These are phyloP conservation scores for Procavia capensis DNA, from an alignment of 2,113 vertebrate genomes.

Conservation along the genomic window DNA sequence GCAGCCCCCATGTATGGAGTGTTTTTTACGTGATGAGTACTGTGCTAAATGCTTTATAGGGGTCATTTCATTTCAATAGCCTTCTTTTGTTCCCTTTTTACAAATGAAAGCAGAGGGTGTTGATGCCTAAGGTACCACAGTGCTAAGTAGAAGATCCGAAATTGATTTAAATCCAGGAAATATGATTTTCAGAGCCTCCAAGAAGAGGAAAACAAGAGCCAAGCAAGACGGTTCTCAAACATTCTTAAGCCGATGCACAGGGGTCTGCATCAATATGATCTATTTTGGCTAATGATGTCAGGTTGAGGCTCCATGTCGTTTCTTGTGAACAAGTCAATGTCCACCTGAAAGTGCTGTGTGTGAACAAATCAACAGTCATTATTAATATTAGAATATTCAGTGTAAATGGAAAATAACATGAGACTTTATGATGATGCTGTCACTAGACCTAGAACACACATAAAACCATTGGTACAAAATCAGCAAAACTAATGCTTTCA, in stretches of 20 bases:
- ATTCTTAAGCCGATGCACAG: not conserved
- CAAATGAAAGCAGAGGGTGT: conserved; percentile 9
- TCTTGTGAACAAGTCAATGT: not conserved
- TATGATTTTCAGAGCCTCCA: not conserved
- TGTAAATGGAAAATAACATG: not conserved
- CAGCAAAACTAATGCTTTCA: not conserved
- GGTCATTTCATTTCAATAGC: not conserved
- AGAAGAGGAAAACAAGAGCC: not conserved
- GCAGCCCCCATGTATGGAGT: not conserved
- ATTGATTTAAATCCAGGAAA: conserved; percentile 10
- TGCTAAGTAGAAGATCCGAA: not conserved
- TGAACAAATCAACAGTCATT: not conserved
- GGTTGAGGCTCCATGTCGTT: not conserved
- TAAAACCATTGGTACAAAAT: not conserved
- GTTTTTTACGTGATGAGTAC: not conserved
- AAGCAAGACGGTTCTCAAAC: not conserved
- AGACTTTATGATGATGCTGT: not conserved
- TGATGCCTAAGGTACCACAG: not conserved
- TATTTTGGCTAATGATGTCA: not conserved
- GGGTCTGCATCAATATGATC: not conserved
- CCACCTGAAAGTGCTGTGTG: not conserved
- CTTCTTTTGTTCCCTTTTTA: not conserved
- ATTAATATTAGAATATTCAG: not conserved
- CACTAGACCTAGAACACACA: not conserved
- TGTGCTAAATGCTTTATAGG: not conserved